phyloP scores from a whole-genome alignment of 2,797 vertebrate species.

The Falco peregrinus region DNA sequence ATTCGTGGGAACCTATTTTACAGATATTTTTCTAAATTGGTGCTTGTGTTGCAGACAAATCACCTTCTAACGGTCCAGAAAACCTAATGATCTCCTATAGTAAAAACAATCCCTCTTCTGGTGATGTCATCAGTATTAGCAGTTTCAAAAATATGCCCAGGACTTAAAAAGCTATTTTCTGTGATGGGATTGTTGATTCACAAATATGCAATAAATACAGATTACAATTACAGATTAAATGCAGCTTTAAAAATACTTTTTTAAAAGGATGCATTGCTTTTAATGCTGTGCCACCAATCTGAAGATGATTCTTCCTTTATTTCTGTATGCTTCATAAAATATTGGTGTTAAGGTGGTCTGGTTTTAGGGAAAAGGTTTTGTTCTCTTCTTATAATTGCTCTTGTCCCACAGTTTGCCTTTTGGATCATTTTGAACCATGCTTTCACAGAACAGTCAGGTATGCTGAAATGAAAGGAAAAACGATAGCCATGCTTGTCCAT shows the following conservation, averaged over 20 bases:
- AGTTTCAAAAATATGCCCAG: constrained; percentile 48
- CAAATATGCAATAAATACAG: constrained; percentile 14
- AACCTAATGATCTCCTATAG: constrained; percentile 49
- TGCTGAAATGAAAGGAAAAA: not conserved
- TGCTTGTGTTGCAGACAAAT: constrained; percentile 52
- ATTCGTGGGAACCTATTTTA: constrained; percentile 17
- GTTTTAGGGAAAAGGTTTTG: not conserved
- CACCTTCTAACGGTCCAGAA: constrained; percentile 40
- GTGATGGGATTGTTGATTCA: constrained; percentile 28
- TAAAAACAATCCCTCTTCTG: constrained; percentile 50
- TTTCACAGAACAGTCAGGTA: not conserved
- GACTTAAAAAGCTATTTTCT: constrained; percentile 58
- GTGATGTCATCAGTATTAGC: constrained; percentile 10
- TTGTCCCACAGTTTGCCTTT: not conserved
- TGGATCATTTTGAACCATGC: not conserved
- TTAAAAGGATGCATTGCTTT: not conserved
- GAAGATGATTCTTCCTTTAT: not conserved
- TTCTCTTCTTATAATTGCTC: not conserved
- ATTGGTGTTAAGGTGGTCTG: not conserved
- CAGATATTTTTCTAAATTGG: constrained; percentile 35
- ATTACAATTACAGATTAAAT: constrained; percentile 29
- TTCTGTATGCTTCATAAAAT: not conserved
- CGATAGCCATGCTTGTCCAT: not conserved
- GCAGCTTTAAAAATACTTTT: not conserved
- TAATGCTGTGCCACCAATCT: not conserved